These are phyloP conservation scores for Desoria tigrina DNA, from an alignment of 2,888 invertebrate species.

Conservation along the genomic window DNA sequence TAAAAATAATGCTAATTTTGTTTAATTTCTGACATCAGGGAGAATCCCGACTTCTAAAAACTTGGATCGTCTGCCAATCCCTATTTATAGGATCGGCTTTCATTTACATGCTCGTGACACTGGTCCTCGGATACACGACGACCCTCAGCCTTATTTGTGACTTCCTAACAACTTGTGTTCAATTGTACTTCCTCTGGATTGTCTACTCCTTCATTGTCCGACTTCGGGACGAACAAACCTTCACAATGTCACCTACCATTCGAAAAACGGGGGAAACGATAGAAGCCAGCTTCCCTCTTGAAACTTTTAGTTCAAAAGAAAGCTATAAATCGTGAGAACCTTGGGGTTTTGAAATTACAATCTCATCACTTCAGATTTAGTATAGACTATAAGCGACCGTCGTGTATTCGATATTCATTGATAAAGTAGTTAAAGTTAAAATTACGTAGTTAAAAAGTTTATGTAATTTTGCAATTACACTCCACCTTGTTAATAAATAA, in stretches of 20 bases:
- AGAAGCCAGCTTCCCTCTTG: conserved; percentile 42
- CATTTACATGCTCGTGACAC: conserved; percentile 35
- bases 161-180: conserved; percentile 31
- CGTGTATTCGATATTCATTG: too few species aligned
- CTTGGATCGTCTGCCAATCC: conserved; percentile 34
- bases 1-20: not conserved
- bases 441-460: too few species aligned
- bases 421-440: too few species aligned
- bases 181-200: conserved; percentile 43
- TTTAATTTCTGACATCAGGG: conserved; percentile 24
- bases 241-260: conserved; percentile 40
- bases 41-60: conserved; percentile 29
- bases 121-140: conserved; percentile 32
- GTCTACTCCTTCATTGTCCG: conserved; percentile 41
- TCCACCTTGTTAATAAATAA: too few species aligned
- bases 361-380: too few species aligned
- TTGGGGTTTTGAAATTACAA: too few species aligned
- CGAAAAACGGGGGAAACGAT: conserved; percentile 40
- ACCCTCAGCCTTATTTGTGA: conserved; percentile 29
- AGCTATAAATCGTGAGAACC: too few species aligned
- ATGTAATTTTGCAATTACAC: too few species aligned
- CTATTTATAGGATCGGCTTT: conserved; percentile 26
- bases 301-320: too few species aligned
- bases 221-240: conserved; percentile 32
- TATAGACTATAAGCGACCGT: too few species aligned